Percentiles rank a stretch among this genome's conserved stretches.
Conservation (phyloP, 2,113 vertebrate species). For the Laticauda colubrina region DNA sequence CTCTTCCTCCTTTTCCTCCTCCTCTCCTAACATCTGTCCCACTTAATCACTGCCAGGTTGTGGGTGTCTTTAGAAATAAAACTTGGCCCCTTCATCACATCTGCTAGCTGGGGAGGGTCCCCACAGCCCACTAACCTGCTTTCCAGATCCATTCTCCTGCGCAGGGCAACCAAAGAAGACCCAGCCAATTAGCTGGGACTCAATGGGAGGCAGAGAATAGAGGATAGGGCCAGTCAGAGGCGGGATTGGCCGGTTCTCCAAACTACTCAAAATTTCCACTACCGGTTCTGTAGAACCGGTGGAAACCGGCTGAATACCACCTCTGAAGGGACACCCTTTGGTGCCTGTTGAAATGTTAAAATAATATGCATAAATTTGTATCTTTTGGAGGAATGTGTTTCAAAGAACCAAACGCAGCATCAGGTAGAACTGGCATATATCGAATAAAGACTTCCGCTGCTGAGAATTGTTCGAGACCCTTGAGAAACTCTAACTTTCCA, state of each 20-base stretch:
- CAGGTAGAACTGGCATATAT: not conserved
- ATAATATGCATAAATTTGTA: not conserved
- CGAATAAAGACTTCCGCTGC: not conserved
- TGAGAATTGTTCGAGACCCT: not conserved
- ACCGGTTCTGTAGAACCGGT: too few relatives aligned
- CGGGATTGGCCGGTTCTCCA: too few relatives aligned
- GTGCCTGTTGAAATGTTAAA: not conserved
- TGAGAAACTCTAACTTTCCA: not conserved
- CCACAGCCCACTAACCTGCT: too few relatives aligned
- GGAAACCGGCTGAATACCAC: too few relatives aligned
- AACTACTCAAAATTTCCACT: too few relatives aligned
- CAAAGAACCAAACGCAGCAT: not conserved
- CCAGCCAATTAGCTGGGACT: too few relatives aligned
- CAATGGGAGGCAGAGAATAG: too few relatives aligned
- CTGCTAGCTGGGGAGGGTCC: too few relatives aligned
- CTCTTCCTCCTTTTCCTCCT: too few relatives aligned
- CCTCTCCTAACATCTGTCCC: not conserved
- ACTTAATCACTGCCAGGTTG: not conserved
- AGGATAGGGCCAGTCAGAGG: too few relatives aligned
- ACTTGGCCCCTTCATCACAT: rapidly evolving
- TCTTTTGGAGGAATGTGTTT: not conserved
- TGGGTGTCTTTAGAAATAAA: not conserved
- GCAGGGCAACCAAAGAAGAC: too few relatives aligned
- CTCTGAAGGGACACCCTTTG: not conserved
- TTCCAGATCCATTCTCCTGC: too few relatives aligned